Evolutionary conservation across 2,888 invertebrate genomes (phyloP).

Genomic region (Cloeon dipterum): DNA sequence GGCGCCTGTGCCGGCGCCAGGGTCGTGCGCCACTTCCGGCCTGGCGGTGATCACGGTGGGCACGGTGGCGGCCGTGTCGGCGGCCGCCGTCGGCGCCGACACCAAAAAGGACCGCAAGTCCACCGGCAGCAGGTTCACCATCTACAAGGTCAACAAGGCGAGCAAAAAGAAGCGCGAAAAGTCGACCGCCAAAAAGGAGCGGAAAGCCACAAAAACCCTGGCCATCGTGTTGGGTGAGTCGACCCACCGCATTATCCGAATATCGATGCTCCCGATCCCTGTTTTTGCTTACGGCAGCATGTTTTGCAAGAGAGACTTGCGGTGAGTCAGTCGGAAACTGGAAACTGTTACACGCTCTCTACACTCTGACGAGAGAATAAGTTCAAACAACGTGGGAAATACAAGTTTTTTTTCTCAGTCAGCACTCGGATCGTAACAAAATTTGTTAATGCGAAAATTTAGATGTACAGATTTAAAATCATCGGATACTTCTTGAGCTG

Average conservation of each 20-base stretch:
- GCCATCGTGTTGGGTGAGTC: conserved; percentile 91
- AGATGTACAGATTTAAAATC: no score
- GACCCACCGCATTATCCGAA: neutral
- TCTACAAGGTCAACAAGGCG: conserved; percentile 84
- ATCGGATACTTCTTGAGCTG: no score
- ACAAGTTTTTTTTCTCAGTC: no score
- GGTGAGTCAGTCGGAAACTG: no score
- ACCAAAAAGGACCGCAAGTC: conserved; percentile 54
- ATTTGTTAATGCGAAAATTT: no score
- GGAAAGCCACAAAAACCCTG: conserved; percentile 94
- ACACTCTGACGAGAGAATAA: no score
- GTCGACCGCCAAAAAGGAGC: conserved; percentile 79
- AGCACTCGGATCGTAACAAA: no score
- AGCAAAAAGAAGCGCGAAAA: conserved; percentile 87
- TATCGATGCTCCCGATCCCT: no score
- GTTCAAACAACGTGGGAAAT: no score
- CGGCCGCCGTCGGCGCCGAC: conserved; percentile 16
- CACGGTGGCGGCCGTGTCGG: conserved; percentile 3
- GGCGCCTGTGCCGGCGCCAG: neutral
- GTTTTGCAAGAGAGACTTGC: no score
- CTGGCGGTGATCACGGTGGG: neutral
- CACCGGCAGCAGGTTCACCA: conserved; percentile 56
- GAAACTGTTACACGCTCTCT: no score
- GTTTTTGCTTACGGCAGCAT: no score
- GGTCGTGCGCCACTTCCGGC: neutral